Evolutionary conservation across 2,888 invertebrate species (phyloP).

Genomic region (Mesorhabditis sp.): DNA sequence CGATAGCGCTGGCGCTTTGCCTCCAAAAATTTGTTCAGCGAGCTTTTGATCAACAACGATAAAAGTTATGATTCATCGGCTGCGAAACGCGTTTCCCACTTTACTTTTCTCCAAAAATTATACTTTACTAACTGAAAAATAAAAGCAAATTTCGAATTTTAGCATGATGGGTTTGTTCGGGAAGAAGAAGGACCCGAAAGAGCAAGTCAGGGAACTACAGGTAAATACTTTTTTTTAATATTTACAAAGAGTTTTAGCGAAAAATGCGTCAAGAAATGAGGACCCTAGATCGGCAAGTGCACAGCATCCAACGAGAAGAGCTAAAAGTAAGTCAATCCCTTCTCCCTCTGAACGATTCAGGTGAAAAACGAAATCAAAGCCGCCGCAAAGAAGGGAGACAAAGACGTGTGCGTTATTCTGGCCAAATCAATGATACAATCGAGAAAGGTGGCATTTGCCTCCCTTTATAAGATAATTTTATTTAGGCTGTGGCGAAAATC

Average conservation of each 20-base stretch:
- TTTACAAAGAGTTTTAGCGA: slow-evolving; percentile 77
- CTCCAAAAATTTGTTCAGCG: too few species aligned
- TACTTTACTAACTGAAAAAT: too few species aligned
- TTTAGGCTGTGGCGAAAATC: slow-evolving; percentile 76
- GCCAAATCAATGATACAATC: slow-evolving; percentile 56
- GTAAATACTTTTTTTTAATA: slow-evolving; percentile 72
- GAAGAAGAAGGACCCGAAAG: slow-evolving; percentile 56
- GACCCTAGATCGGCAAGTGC: slow-evolving; percentile 86
- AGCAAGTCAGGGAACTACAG: slow-evolving; percentile 84
- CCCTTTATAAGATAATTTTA: neutral
- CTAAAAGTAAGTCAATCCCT: slow-evolving; percentile 70
- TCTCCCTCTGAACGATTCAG: slow-evolving; percentile 22
- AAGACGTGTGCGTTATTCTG: slow-evolving; percentile 76
- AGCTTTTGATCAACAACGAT: too few species aligned
- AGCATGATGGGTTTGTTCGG: slow-evolving; percentile 58
- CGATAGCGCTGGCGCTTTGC: too few species aligned
- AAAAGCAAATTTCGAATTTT: neutral
- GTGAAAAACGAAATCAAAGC: slow-evolving; percentile 85
- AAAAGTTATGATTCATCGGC: too few species aligned
- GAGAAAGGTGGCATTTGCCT: slow-evolving; percentile 59
- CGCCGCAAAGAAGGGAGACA: slow-evolving; percentile 88
- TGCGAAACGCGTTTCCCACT: too few species aligned
- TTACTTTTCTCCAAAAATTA: too few species aligned
- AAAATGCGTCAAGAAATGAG: slow-evolving; percentile 72
- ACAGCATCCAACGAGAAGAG: slow-evolving; percentile 87